These are phyloP conservation scores for Oligia fasciuncula DNA, from an alignment of 2,888 invertebrate genomes.

Conservation along the genomic window DNA sequence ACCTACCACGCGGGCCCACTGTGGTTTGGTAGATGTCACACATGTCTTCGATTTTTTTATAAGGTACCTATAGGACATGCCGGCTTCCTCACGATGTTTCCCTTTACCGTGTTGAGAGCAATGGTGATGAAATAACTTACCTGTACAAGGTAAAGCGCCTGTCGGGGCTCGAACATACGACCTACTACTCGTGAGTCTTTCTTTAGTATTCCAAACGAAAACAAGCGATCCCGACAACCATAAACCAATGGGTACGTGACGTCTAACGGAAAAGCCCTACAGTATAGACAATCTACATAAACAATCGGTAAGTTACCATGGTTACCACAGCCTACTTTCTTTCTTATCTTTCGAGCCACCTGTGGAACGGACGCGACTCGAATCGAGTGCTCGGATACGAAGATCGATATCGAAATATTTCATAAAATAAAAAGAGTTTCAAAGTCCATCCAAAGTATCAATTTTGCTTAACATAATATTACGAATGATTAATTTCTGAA, in stretches of 20 bases:
- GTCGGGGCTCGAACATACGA: no score
- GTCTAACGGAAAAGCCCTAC: constrained; percentile 59
- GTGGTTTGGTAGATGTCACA: no score
- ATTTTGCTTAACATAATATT: neutral
- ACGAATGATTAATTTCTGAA: neutral
- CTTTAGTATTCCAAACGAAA: constrained; percentile 36
- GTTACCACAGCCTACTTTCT: constrained; percentile 70
- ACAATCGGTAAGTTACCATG: constrained; percentile 71
- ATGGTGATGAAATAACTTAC: no score
- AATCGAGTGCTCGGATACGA: constrained; percentile 62
- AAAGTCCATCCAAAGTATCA: constrained; percentile 15
- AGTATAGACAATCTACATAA: constrained; percentile 72
- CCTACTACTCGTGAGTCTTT: constrained; percentile 9
- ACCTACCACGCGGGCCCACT: no score
- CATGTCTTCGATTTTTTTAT: no score
- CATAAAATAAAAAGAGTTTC: constrained; percentile 49
- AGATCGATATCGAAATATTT: constrained; percentile 62
- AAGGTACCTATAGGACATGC: no score
- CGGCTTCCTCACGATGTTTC: no score
- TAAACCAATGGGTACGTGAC: constrained; percentile 58
- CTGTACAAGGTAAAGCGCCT: no score
- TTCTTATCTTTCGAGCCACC: constrained; percentile 70
- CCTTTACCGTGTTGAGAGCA: no score
- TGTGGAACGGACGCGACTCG: constrained; percentile 67
- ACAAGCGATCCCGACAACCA: constrained; percentile 24